Conservation (phyloP, 2,888 invertebrate species). For the Lumbricus terrestris region DNA sequence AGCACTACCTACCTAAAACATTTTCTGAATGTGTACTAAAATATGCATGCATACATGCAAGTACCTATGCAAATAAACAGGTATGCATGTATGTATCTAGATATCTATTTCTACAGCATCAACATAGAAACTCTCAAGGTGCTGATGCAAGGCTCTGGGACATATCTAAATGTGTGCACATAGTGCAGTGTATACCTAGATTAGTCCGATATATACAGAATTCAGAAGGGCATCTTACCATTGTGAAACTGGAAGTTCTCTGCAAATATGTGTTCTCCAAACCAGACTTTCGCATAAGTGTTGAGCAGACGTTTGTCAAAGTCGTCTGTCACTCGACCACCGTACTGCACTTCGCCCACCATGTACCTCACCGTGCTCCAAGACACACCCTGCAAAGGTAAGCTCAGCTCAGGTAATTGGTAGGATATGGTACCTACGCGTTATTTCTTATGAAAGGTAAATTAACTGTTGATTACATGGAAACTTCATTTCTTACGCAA, state of each 20-base stretch:
- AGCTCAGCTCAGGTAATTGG: not conserved
- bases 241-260: conserved; percentile 90
- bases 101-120: no score
- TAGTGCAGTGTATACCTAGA: no score
- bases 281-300: conserved; percentile 89
- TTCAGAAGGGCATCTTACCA: conserved; percentile 59
- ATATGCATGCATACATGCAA: no score
- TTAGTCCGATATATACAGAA: not conserved
- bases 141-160: not conserved
- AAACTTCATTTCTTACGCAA: not conserved
- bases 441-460: not conserved
- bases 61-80: no score
- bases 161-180: no score
- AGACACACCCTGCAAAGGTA: conserved; percentile 72
- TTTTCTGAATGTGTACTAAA: no score
- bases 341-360: conserved; percentile 84
- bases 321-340: conserved; percentile 92
- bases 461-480: not conserved
- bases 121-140: not conserved
- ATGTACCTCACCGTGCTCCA: conserved; percentile 97
- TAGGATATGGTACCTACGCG: not conserved
- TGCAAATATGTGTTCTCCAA: conserved; percentile 82
- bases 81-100: no score
- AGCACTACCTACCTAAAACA: not conserved
- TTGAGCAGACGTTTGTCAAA: conserved; percentile 90